Conservation (phyloP, 2,113 vertebrate species). For the Oophaga pumilio region DNA sequence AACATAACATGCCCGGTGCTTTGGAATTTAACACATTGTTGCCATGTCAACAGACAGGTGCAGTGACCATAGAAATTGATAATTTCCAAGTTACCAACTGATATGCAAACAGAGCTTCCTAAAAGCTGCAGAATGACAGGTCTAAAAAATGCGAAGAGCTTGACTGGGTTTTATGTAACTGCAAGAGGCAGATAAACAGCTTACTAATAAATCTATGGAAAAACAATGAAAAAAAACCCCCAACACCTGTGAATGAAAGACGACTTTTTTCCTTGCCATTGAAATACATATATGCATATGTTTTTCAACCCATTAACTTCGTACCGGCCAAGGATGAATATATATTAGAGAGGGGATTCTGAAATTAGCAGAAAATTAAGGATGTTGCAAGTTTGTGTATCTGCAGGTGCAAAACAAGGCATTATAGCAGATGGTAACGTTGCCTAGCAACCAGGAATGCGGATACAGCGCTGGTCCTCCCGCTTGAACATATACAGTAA, state of each 20-base stretch:
- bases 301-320: neutral
- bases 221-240: neutral
- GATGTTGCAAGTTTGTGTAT: slow-evolving; percentile 11
- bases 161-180: neutral
- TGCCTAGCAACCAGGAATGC: slow-evolving; percentile 52
- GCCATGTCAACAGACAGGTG: slow-evolving; percentile 29
- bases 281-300: neutral
- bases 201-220: neutral
- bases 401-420: slow-evolving; percentile 43
- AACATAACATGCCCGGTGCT: neutral
- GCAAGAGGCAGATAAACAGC: neutral
- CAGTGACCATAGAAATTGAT: slow-evolving; percentile 14
- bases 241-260: neutral
- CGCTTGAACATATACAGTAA: slow-evolving; percentile 27
- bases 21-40: slow-evolving; percentile 30
- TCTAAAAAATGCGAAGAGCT: neutral
- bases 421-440: slow-evolving; percentile 48
- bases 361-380: slow-evolving; percentile 13
- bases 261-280: neutral
- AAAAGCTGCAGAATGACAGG: neutral
- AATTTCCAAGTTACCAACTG: neutral
- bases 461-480: slow-evolving; percentile 12
- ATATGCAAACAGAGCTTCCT: neutral
- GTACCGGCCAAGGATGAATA: neutral
- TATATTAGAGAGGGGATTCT: neutral